Percentiles rank a stretch among this genome's conserved stretches.
phyloP scores from a whole-genome alignment of 1,140 invertebrate genomes.

The Steinernema feltiae region DNA sequence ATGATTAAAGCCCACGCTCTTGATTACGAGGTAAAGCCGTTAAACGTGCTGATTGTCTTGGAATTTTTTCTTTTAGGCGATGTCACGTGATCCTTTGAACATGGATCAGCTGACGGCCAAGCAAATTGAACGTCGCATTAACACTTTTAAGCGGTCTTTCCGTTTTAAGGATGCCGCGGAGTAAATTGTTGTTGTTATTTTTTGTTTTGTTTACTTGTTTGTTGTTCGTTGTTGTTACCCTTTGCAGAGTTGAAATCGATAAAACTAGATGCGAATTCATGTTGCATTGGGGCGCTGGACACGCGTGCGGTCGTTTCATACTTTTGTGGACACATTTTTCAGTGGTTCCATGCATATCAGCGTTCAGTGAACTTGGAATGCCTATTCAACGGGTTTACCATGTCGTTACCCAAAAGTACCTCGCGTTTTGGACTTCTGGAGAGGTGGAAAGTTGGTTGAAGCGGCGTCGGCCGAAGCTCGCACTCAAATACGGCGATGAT shows the following conservation, averaged over 20 bases:
- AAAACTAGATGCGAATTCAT: no score
- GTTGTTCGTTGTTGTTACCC: not conserved
- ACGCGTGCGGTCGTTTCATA: not conserved
- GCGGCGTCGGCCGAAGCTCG: conserved; percentile 28
- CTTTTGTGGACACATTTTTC: not conserved
- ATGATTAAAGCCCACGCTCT: conserved; percentile 6
- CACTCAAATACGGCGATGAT: conserved; percentile 31
- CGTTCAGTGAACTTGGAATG: not conserved
- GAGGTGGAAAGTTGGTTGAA: conserved; percentile 34
- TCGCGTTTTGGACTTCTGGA: not conserved
- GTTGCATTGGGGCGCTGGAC: no score
- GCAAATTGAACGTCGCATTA: conserved; percentile 13
- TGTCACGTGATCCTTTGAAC: conserved; percentile 18
- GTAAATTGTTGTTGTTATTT: not conserved
- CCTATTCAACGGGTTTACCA: not conserved
- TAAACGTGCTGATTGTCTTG: no score
- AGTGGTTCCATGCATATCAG: not conserved
- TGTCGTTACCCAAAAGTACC: not conserved
- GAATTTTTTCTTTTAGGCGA: conserved; percentile 5
- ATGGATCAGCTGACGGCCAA: conserved; percentile 13
- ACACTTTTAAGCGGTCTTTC: conserved; percentile 10
- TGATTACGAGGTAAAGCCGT: conserved; percentile 18
- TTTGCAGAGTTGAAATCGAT: no score
- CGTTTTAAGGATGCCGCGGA: not conserved
- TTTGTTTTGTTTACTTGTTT: not conserved